These are phyloP conservation scores for Matsumurasca onukii DNA, from an alignment of 1,140 invertebrate species.

Conservation along the genomic window DNA sequence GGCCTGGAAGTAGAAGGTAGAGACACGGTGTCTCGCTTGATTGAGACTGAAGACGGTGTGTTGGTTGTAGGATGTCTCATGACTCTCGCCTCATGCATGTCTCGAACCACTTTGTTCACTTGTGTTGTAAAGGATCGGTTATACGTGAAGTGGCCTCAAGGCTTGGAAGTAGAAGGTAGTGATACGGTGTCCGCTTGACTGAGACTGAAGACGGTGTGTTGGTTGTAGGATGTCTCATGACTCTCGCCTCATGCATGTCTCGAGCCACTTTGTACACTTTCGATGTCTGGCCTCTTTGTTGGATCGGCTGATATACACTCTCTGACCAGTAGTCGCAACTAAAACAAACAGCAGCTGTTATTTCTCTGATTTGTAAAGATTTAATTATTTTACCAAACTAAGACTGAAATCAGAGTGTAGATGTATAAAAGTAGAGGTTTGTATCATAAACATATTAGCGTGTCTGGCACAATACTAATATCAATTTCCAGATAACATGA, in stretches of 20 bases:
- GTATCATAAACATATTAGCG: too few species aligned
- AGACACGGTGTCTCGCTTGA: too few species aligned
- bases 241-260: slow-evolving; percentile 34
- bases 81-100: slow-evolving; percentile 34
- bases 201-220: not conserved
- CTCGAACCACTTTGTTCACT: slow-evolving; percentile 39
- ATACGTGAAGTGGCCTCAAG: too few species aligned
- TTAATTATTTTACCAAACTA: not conserved
- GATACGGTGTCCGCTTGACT: too few species aligned
- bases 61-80: not conserved
- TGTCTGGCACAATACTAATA: too few species aligned
- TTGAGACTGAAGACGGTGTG: slow-evolving; percentile 2
- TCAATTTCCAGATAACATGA: too few species aligned
- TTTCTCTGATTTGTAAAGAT: not conserved
- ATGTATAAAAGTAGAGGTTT: too few species aligned
- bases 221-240: not conserved
- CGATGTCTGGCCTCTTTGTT: slow-evolving; percentile 54
- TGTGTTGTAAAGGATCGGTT: too few species aligned
- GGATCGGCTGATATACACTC: slow-evolving; percentile 61
- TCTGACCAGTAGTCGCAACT: slow-evolving; percentile 58
- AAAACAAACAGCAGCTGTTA: slow-evolving; percentile 29
- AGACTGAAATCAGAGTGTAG: slow-evolving; percentile 19
- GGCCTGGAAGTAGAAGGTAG: too few species aligned
- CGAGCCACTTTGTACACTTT: slow-evolving; percentile 39
- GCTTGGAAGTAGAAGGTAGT: too few species aligned